Conservation (phyloP, 2,113 vertebrate genomes). For the Melanotaenia duboulayi region DNA sequence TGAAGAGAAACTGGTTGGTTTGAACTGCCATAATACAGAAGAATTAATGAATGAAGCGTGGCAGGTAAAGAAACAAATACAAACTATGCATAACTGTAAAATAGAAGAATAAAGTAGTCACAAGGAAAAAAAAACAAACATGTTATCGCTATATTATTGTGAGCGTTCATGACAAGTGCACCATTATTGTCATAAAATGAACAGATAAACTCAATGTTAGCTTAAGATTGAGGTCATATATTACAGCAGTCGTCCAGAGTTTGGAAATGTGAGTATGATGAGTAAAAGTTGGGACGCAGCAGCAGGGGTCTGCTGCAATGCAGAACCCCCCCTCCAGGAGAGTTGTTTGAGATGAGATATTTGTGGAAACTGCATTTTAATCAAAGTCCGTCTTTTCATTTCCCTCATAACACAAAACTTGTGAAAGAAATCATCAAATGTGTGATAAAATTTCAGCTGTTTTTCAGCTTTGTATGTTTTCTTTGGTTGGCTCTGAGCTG, state of each 20-base stretch:
- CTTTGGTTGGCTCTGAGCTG: background rate
- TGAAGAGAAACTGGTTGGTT: background rate
- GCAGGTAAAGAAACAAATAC: background rate
- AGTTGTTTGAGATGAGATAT: slow-evolving; percentile 6
- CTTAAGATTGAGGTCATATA: slow-evolving; percentile 13
- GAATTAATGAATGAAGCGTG: background rate
- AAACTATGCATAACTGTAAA: background rate
- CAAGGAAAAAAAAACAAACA: background rate
- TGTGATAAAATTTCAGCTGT: slow-evolving; percentile 1
- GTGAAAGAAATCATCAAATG: background rate
- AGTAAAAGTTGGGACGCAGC: slow-evolving; percentile 26
- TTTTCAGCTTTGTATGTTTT: background rate
- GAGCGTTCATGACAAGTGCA: background rate
- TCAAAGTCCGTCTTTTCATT: background rate
- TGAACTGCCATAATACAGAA: background rate
- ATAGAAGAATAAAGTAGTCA: background rate
- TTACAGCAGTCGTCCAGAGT: slow-evolving; percentile 12
- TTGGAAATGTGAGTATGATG: slow-evolving; percentile 33
- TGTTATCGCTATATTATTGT: background rate
- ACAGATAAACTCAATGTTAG: background rate
- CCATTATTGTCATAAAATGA: background rate
- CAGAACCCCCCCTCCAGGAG: slow-evolving; percentile 5
- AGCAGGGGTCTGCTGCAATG: slow-evolving; percentile 28
- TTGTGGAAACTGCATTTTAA: slow-evolving; percentile 9
- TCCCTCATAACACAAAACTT: background rate